Base-by-base conservation (phyloP, 2,888 invertebrate species). In the Cosmia trapezina region DNA sequence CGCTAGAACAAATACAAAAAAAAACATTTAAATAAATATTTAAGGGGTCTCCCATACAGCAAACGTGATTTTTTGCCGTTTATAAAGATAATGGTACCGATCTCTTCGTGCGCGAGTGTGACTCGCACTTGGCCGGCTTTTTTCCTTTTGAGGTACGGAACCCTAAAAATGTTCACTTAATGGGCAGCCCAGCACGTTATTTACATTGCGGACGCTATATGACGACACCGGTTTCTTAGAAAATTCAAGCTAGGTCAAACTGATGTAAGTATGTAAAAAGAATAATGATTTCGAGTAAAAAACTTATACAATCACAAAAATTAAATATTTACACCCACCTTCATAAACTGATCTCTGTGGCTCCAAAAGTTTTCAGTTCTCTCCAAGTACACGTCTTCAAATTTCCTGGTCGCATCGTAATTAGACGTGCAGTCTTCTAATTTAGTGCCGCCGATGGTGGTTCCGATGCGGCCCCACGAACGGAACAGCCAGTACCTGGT, bases 381-480 rank as follows among this genome's bases (percentile, higher is more conserved):
- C 37, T 99, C 99, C 66, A 86, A 76, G 90, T 97, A 99, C 0
- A 97, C 84, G 0, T 87, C 76, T 82, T 97, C 94, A 90, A 99
- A 99, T 11, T 92, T 89, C 0, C 84, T 3, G 2, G 97, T 95
- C 0, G 98, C 98, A 0, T 97, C 95, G 0, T 96, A 82, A 3
- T 97, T 85, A 0, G 93, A 91, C 0, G 66, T 41, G 86, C 94
- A 95, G 0, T 90, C 83, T 45, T 98, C 97, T 3, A 97, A 80
- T 89, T 98, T 98, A 43, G 93, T 96, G 22, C 97, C 97, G 8
- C 99, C 99, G 86, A 99, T 98, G 0, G 97, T 98, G 0, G 99
- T 99, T 7, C 99, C 99, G 84, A 99, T 99, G 74, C 99, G 97
- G 17, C 99, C 99, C 99, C 99, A 99, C 0, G 99, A 97, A 22